These are phyloP conservation scores for Cylas formicarius DNA, from an alignment of 1,140 invertebrate genomes.

Conservation along the genomic window DNA sequence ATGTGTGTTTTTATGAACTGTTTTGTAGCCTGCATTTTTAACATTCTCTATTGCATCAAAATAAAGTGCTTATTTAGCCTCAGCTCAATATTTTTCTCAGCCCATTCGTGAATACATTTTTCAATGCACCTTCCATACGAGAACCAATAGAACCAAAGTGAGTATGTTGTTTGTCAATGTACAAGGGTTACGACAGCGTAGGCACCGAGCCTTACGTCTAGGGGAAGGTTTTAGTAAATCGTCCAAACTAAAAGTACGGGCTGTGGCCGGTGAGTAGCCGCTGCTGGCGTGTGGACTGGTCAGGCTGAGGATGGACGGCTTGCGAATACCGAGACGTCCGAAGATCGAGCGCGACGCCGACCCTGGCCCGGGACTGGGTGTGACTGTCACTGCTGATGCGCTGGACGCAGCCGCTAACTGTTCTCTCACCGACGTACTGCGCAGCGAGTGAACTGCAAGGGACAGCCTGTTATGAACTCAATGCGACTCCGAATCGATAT, in stretches of 20 bases:
- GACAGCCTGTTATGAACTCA: background rate
- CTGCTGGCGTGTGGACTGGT: slow-evolving; percentile 50
- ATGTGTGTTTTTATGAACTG: too few species aligned
- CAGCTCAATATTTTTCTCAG: too few species aligned
- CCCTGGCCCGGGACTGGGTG: slow-evolving; percentile 38
- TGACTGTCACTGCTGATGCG: slow-evolving; percentile 37
- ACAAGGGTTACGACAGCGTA: slow-evolving; percentile 21
- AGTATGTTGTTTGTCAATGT: slow-evolving; percentile 7
- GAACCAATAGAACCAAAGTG: slow-evolving; percentile 10
- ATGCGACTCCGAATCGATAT: slow-evolving; percentile 29
- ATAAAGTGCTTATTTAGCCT: too few species aligned
- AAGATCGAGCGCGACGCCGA: slow-evolving; percentile 55
- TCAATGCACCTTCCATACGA: too few species aligned
- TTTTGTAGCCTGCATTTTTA: too few species aligned
- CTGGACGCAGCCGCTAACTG: slow-evolving; percentile 39
- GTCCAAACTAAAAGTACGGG: slow-evolving; percentile 71
- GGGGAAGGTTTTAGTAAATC: slow-evolving; percentile 68
- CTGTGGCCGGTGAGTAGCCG: slow-evolving; percentile 44
- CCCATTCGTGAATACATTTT: too few species aligned
- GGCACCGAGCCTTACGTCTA: slow-evolving; percentile 55
- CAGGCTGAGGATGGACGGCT: slow-evolving; percentile 68
- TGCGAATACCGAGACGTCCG: slow-evolving; percentile 69
- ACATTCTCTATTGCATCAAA: too few species aligned
- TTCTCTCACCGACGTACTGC: slow-evolving; percentile 41
- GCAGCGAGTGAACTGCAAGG: slow-evolving; percentile 27